Percentiles rank a stretch among this genome's conserved stretches.
These are phyloP conservation scores for Myodes glareolus DNA, from an alignment of 2,113 vertebrate species.

Conservation along the genomic window DNA sequence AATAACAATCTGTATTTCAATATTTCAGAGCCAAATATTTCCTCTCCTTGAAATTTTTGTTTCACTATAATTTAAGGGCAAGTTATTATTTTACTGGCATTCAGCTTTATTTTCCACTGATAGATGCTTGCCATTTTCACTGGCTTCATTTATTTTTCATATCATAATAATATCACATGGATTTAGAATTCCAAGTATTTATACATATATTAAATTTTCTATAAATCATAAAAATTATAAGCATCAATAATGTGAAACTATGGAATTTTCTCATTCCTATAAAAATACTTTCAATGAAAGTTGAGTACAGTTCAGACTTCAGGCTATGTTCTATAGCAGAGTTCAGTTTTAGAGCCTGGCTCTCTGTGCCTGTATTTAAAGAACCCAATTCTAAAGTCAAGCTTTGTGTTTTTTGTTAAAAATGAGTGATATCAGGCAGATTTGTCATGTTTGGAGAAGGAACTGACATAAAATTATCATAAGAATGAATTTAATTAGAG, in stretches of 20 bases:
- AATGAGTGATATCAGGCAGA: neutral
- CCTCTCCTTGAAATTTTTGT: neutral
- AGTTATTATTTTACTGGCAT: neutral
- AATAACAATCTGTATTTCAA: neutral
- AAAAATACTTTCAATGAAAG: neutral
- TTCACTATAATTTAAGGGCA: neutral
- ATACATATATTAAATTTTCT: neutral
- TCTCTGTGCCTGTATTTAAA: neutral
- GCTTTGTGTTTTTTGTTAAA: neutral
- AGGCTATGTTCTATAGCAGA: neutral
- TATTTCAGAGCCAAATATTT: neutral
- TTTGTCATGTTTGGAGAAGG: neutral
- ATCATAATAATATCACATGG: neutral
- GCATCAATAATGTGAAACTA: neutral
- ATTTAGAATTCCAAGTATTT: neutral
- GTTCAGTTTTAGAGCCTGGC: accelerated
- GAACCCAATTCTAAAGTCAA: neutral
- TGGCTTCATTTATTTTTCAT: neutral
- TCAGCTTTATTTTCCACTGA: neutral
- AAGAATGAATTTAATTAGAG: neutral
- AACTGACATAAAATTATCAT: neutral
- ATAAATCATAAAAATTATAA: neutral
- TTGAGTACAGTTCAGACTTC: neutral
- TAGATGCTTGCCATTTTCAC: neutral
- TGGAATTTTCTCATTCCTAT: neutral